Conservation (phyloP, 2,113 vertebrate species). For the Tupaia tana region DNA sequence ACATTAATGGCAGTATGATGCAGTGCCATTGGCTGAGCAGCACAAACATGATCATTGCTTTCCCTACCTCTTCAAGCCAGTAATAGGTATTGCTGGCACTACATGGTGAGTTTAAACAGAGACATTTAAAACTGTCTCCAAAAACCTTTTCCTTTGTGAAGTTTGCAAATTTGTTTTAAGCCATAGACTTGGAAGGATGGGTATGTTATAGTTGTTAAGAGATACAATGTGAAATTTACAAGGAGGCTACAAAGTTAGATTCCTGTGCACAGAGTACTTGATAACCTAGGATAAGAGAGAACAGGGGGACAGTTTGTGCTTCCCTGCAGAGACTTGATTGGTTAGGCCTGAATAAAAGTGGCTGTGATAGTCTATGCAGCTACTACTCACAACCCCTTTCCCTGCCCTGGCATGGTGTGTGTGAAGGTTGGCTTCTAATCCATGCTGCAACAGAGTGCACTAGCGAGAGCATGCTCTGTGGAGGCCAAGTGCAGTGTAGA, state of each 20-base stretch:
- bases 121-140: neutral
- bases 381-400: constrained; percentile 90
- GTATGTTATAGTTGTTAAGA: neutral
- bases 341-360: constrained; percentile 93
- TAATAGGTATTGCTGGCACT: neutral
- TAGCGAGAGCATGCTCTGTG: constrained; percentile 93
- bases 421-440: constrained; percentile 90
- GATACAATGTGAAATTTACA: neutral
- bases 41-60: neutral
- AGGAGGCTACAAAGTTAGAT: neutral
- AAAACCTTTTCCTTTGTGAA: neutral
- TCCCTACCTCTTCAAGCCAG: neutral
- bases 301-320: neutral
- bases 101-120: neutral
- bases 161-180: neutral
- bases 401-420: constrained; percentile 87
- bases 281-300: neutral
- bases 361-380: constrained; percentile 94
- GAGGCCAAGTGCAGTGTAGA: constrained; percentile 88
- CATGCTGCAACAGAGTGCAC: constrained; percentile 93
- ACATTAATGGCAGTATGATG: neutral
- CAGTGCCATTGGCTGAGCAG: neutral
- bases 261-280: neutral
- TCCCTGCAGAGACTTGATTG: too few relatives aligned
- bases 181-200: neutral